These are phyloP conservation scores for Cydia strobilella DNA, from an alignment of 1,140 invertebrate species.

Conservation along the genomic window DNA sequence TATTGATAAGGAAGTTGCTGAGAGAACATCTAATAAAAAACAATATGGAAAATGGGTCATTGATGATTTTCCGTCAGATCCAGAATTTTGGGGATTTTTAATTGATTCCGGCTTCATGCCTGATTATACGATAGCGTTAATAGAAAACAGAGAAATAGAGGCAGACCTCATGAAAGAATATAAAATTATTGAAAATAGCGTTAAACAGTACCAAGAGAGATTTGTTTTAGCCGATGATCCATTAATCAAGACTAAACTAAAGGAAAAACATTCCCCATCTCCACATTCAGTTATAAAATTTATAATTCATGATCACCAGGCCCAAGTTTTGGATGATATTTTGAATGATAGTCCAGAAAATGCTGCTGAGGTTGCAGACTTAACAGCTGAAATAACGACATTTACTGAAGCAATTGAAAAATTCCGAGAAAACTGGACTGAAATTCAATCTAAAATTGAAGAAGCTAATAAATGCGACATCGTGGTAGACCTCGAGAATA, in stretches of 20 bases:
- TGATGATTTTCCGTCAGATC: constrained; percentile 78
- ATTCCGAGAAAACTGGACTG: constrained; percentile 69
- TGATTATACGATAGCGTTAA: constrained; percentile 79
- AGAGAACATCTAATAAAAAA: constrained; percentile 47
- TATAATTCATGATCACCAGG: constrained; percentile 39
- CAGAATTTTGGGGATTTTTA: constrained; percentile 75
- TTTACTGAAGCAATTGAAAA: constrained; percentile 62
- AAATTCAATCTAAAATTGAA: constrained; percentile 66
- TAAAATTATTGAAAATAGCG: constrained; percentile 47
- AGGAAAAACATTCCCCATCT: constrained; percentile 36
- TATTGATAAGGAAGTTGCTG: constrained; percentile 58
- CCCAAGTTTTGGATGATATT: constrained; percentile 3
- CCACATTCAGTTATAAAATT: constrained; percentile 46
- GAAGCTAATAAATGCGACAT: constrained; percentile 57
- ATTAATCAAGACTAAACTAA: constrained; percentile 57
- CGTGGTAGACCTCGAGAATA: constrained; percentile 62
- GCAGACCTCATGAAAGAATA: constrained; percentile 63
- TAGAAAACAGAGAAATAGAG: constrained; percentile 75
- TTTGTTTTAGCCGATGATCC: constrained; percentile 56
- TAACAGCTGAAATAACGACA: constrained; percentile 30
- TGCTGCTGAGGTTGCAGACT: background rate
- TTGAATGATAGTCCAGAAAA: background rate
- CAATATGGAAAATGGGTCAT: constrained; percentile 80
- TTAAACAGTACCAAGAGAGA: constrained; percentile 60
- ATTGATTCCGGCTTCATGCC: constrained; percentile 69